Evolutionary conservation across 2,797 vertebrate species (phyloP).

Genomic region (Thalassophryne amazonica): DNA sequence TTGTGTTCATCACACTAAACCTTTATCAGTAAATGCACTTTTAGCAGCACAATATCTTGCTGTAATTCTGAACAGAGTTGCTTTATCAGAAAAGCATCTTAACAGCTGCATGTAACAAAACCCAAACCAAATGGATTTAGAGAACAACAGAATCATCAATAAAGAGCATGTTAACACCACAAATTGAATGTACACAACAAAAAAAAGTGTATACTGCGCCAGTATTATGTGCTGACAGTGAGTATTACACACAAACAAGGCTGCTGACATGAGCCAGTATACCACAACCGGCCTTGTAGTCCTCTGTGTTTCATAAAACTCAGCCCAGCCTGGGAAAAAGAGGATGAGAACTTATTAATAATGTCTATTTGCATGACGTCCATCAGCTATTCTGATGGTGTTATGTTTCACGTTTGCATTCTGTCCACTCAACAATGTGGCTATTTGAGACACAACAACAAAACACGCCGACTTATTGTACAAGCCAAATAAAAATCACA

Average conservation of each 20-base stretch:
- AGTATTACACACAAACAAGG: conserved; percentile 20
- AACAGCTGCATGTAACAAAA: conserved; percentile 16
- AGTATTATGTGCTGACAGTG: conserved; percentile 15
- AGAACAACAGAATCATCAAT: conserved; percentile 12
- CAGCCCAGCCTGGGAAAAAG: conserved; percentile 10
- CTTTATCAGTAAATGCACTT: too few species aligned
- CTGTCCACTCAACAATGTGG: not conserved
- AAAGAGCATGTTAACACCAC: conserved; percentile 5
- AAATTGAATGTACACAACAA: conserved; percentile 43
- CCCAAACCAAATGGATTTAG: conserved; percentile 8
- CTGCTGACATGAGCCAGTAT: conserved; percentile 33
- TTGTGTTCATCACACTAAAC: too few species aligned
- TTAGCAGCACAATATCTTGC: conserved; percentile 15
- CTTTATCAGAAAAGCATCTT: conserved; percentile 27
- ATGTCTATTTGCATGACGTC: conserved; percentile 1
- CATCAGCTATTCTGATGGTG: not conserved
- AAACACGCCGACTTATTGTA: not conserved
- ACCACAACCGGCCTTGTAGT: conserved; percentile 1
- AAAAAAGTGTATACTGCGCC: conserved; percentile 5
- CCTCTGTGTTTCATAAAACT: conserved; percentile 15
- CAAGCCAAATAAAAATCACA: too few species aligned
- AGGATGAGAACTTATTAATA: conserved; percentile 6
- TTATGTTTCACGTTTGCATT: not conserved
- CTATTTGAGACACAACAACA: conserved; percentile 11
- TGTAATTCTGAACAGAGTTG: conserved; percentile 12